A percentile compares a stretch with the other conserved stretches of the same genome.
Evolutionary conservation across 2,888 invertebrate species (phyloP).

Genomic region (Ichneumoninae sp.): DNA sequence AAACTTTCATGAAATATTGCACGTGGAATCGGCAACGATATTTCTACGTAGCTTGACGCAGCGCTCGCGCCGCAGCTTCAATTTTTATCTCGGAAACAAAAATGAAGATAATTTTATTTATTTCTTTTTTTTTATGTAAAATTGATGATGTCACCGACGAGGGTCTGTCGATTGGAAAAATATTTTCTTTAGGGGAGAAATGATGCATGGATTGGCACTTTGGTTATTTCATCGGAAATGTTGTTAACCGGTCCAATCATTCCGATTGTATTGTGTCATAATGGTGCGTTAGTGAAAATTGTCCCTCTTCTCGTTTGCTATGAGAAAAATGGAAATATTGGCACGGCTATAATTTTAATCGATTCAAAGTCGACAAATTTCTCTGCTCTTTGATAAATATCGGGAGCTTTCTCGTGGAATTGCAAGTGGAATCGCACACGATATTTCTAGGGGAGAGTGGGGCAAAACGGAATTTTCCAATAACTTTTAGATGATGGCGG

Average conservation of each 20-base stretch:
- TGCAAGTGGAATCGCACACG: no score
- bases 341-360: no score
- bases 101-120: background rate
- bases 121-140: background rate
- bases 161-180: background rate
- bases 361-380: no score
- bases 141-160: constrained; percentile 15
- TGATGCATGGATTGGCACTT: background rate
- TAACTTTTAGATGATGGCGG: no score
- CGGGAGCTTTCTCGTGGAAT: no score
- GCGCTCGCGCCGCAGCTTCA: background rate
- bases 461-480: no score
- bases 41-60: background rate
- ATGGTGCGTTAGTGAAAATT: constrained; percentile 36
- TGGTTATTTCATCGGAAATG: constrained; percentile 7
- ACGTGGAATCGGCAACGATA: constrained; percentile 3
- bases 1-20: constrained; percentile 20
- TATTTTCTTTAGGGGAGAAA: background rate
- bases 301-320: constrained; percentile 3
- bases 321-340: background rate
- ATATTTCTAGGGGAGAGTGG: no score
- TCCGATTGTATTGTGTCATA: constrained; percentile 34
- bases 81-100: background rate
- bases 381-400: no score
- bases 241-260: constrained; percentile 28